phyloP scores from a whole-genome alignment of 2,797 vertebrate genomes.

The Picus viridis region DNA sequence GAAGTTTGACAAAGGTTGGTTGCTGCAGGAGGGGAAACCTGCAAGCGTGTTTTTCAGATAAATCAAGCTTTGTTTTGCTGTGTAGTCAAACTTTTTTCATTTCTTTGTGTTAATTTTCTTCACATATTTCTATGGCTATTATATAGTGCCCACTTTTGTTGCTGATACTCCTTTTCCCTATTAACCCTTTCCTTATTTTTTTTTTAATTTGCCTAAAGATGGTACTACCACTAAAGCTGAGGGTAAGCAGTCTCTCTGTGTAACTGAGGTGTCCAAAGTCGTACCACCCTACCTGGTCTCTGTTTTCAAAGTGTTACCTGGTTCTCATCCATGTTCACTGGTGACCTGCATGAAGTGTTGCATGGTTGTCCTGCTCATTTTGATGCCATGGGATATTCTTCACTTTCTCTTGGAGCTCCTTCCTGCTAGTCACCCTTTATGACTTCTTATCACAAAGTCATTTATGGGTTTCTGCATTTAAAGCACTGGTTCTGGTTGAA shows the following conservation, averaged over 20 bases:
- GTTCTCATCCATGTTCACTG: slow-evolving; percentile 79
- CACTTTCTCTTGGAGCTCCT: slow-evolving; percentile 34
- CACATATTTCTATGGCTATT: slow-evolving; percentile 70
- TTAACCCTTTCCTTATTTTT: slow-evolving; percentile 86
- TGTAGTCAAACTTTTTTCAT: slow-evolving; percentile 44
- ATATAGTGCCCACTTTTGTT: slow-evolving; percentile 74
- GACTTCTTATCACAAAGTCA: neutral
- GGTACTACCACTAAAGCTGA: slow-evolving; percentile 94
- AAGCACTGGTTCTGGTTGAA: slow-evolving; percentile 7
- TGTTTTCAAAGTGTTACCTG: slow-evolving; percentile 75
- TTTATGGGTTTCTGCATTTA: neutral
- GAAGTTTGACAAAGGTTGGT: slow-evolving; percentile 23
- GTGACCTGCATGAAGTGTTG: slow-evolving; percentile 91
- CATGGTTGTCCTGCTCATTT: slow-evolving; percentile 81
- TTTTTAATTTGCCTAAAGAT: slow-evolving; percentile 91
- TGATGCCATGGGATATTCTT: slow-evolving; percentile 53
- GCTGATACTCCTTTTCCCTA: slow-evolving; percentile 80
- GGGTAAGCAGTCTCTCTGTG: slow-evolving; percentile 92
- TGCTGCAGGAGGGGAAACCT: neutral
- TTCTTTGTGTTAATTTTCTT: slow-evolving; percentile 54
- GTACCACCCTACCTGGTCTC: slow-evolving; percentile 68
- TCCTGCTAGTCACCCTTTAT: slow-evolving; percentile 6
- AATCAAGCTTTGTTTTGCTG: slow-evolving; percentile 57
- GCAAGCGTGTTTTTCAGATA: neutral
- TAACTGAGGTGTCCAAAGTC: slow-evolving; percentile 78